Conservation (phyloP, 2,888 invertebrate genomes). For the Eucera pruinosa region DNA sequence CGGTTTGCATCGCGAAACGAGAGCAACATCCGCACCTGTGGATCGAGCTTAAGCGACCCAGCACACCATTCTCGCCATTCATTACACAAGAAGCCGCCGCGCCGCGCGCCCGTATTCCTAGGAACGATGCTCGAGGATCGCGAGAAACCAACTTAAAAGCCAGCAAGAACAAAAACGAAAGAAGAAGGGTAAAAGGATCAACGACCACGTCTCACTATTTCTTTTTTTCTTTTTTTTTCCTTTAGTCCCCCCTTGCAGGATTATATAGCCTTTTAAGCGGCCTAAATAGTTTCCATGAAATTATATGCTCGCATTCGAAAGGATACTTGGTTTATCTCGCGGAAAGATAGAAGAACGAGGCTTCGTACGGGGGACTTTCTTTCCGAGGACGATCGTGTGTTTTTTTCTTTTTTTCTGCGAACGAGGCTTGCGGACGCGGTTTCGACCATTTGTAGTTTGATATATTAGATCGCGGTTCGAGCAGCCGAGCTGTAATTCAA, state of each 20-base stretch:
- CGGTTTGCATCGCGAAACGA: constrained; percentile 54
- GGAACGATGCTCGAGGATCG: constrained; percentile 59
- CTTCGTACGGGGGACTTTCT: constrained; percentile 33
- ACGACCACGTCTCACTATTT: constrained; percentile 31
- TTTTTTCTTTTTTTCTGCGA: neutral
- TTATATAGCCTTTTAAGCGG: constrained; percentile 38
- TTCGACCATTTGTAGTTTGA: constrained; percentile 39
- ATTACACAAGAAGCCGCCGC: constrained; percentile 57
- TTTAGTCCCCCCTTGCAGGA: too few species aligned
- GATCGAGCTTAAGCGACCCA: constrained; percentile 52
- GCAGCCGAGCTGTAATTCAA: constrained; percentile 38
- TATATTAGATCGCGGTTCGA: constrained; percentile 45
- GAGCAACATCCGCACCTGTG: constrained; percentile 62
- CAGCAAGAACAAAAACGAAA: constrained; percentile 3
- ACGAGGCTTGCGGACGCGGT: constrained; percentile 8
- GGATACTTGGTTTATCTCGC: constrained; percentile 38
- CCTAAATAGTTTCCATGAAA: constrained; percentile 53
- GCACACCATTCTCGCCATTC: constrained; percentile 63
- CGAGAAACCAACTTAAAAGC: constrained; percentile 39
- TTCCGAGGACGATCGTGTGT: constrained; percentile 32
- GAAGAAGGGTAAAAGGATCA: constrained; percentile 27
- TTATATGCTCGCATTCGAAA: constrained; percentile 42
- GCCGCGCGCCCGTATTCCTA: too few species aligned
- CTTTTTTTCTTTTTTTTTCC: constrained; percentile 12
- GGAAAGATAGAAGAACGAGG: constrained; percentile 16